Conservation (phyloP, 2,888 invertebrate genomes). For the Pseudococcus jackbeardsleyi region DNA sequence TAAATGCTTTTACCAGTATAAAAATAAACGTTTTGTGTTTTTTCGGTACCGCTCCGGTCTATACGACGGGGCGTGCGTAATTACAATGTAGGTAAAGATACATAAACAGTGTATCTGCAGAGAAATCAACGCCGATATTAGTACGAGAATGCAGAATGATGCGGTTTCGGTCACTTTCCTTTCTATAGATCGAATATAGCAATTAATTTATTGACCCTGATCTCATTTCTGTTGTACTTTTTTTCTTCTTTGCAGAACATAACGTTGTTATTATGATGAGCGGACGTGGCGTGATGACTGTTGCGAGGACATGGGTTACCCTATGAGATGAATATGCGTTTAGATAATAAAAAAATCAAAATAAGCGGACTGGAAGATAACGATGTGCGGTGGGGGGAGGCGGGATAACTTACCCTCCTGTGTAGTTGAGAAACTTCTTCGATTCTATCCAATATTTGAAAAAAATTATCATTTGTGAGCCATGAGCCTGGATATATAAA, state of each 20-base stretch:
- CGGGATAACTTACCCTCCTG: too few relatives aligned
- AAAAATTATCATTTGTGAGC: too few relatives aligned
- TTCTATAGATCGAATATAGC: conserved; percentile 50
- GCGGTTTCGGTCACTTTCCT: conserved; percentile 60
- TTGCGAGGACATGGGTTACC: background rate
- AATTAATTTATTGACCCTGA: conserved; percentile 58
- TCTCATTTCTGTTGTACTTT: conserved; percentile 38
- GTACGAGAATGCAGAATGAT: conserved; percentile 43
- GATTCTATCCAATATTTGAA: too few relatives aligned
- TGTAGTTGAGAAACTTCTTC: too few relatives aligned
- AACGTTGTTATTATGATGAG: background rate
- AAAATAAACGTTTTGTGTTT: background rate
- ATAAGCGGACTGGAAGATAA: too few relatives aligned
- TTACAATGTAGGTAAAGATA: conserved; percentile 8
- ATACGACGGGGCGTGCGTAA: background rate
- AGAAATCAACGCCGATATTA: conserved; percentile 47
- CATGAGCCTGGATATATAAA: too few relatives aligned
- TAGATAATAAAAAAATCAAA: too few relatives aligned
- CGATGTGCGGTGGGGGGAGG: too few relatives aligned
- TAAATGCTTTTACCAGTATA: background rate
- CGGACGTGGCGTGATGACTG: background rate
- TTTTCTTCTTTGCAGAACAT: background rate
- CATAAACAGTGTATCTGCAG: conserved; percentile 14
- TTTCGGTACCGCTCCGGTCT: background rate
- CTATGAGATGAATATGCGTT: background rate